These are phyloP conservation scores for Genyomyrus donnyi DNA, from an alignment of 2,113 vertebrate species.

Conservation along the genomic window DNA sequence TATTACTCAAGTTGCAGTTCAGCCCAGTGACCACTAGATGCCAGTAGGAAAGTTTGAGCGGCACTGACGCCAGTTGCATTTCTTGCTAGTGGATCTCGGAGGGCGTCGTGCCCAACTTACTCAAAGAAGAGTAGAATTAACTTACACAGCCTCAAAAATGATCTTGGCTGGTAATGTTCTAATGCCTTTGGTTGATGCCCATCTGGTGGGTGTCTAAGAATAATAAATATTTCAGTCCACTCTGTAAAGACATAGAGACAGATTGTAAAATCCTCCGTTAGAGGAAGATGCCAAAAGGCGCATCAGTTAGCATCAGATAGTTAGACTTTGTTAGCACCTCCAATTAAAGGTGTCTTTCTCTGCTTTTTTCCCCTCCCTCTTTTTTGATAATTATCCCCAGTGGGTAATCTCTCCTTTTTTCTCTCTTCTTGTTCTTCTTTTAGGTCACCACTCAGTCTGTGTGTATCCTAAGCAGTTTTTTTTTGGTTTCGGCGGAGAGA, in stretches of 20 bases:
- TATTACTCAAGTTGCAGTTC: not conserved
- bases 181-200: slow-evolving; percentile 4
- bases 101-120: not conserved
- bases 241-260: not conserved
- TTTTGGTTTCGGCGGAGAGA: not conserved
- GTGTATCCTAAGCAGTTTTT: not conserved
- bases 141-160: not conserved
- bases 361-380: not conserved
- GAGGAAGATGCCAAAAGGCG: not conserved
- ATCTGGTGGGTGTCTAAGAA: not conserved
- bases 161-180: not conserved
- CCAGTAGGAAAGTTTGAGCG: slow-evolving; percentile 8
- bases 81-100: not conserved
- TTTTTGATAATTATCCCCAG: slow-evolving; percentile 1
- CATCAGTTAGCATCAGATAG: not conserved
- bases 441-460: not conserved
- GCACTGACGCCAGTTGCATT: not conserved
- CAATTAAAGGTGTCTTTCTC: slow-evolving; percentile 14
- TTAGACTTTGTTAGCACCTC: slow-evolving; percentile 6
- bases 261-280: not conserved
- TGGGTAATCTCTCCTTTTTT: not conserved
- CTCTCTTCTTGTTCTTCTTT: not conserved
- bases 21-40: slow-evolving; percentile 18
- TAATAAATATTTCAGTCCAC: not conserved
- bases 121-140: not conserved